These are phyloP conservation scores for Bhutanitis thaidina DNA, from an alignment of 2,888 invertebrate species.

Conservation along the genomic window DNA sequence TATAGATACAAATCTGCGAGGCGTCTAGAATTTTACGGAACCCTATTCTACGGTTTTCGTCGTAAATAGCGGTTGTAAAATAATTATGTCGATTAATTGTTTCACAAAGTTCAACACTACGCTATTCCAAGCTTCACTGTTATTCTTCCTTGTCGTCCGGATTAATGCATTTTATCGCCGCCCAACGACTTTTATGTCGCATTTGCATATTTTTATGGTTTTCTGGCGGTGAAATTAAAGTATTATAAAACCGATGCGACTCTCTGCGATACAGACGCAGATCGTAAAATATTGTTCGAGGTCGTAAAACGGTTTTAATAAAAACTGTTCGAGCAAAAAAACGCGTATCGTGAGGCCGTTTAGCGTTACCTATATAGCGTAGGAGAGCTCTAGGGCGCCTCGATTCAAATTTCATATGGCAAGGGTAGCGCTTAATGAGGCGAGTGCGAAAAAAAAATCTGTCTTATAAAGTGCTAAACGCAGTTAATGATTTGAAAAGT, in stretches of 20 bases:
- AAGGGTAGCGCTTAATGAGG: constrained; percentile 23
- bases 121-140: constrained; percentile 21
- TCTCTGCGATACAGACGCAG: constrained; percentile 64
- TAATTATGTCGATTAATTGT: constrained; percentile 15
- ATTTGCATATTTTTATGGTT: constrained; percentile 78
- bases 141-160: constrained; percentile 31
- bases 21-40: no score
- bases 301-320: constrained; percentile 68
- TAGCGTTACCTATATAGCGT: constrained; percentile 36
- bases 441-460: constrained; percentile 18
- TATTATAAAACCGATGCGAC: constrained; percentile 71
- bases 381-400: constrained; percentile 20
- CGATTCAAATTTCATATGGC: constrained; percentile 20
- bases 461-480: background rate
- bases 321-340: constrained; percentile 68
- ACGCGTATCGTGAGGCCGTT: constrained; percentile 60
- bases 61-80: background rate
- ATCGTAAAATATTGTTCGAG: constrained; percentile 72
- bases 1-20: no score
- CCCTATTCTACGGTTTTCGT: no score
- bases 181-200: constrained; percentile 61
- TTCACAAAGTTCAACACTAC: constrained; percentile 14
- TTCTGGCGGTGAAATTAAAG: constrained; percentile 77
- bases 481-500: background rate
- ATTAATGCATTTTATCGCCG: constrained; percentile 57